Evolutionary conservation across 1,140 invertebrate species (phyloP).

Genomic region (Chrysopa pallens): DNA sequence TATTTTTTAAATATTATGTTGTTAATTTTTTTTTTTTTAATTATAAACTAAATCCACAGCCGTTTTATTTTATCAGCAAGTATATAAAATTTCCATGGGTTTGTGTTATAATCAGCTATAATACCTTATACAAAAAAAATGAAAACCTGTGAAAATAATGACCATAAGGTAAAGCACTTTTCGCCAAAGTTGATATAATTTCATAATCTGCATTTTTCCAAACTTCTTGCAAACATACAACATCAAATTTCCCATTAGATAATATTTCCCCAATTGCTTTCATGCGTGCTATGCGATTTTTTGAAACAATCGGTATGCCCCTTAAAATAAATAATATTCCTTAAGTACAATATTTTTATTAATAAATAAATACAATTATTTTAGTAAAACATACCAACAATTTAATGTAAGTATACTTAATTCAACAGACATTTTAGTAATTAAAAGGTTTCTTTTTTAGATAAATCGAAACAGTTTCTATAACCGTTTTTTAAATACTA

Average conservation of each 20-base stretch:
- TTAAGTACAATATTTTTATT: too few relatives aligned
- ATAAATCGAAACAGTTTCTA: too few relatives aligned
- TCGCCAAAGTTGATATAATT: constrained; percentile 39
- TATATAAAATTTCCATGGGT: background rate
- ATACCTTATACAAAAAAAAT: constrained; percentile 1
- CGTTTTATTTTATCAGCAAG: constrained; percentile 1
- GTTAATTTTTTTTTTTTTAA: too few relatives aligned
- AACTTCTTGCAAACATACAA: constrained; percentile 86
- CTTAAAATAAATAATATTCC: constrained; percentile 26
- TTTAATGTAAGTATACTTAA: too few relatives aligned
- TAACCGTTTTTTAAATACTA: too few relatives aligned
- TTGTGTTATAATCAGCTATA: background rate
- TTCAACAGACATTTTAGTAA: too few relatives aligned
- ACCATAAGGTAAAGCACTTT: constrained; percentile 50
- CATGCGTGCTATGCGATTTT: constrained; percentile 55
- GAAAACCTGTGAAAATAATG: constrained; percentile 86
- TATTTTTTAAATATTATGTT: too few relatives aligned
- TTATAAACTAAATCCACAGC: background rate
- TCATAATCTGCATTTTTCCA: constrained; percentile 69
- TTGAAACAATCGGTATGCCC: constrained; percentile 68
- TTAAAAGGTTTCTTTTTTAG: too few relatives aligned
- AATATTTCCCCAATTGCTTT: constrained; percentile 63
- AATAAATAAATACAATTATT: too few relatives aligned
- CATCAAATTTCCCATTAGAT: constrained; percentile 50
- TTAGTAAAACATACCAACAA: too few relatives aligned